Evolutionary conservation across 2,797 vertebrate genomes (phyloP).

Genomic region (Eutrigla gurnardus): DNA sequence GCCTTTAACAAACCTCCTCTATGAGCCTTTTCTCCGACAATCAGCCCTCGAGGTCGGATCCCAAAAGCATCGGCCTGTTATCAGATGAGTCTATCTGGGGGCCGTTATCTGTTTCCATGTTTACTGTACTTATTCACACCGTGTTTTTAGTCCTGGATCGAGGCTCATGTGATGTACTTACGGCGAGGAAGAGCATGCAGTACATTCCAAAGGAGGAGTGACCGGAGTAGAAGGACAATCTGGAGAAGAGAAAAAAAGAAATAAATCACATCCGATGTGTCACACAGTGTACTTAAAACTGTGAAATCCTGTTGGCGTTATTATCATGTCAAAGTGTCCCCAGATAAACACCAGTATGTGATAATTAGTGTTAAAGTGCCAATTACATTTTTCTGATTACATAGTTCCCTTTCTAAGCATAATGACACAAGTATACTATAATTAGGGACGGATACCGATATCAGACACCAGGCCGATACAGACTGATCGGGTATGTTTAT

Average conservation of each 20-base stretch:
- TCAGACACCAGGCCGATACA: not conserved
- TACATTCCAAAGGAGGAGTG: constrained; percentile 99
- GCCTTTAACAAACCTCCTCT: constrained; percentile 45
- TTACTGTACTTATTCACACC: constrained; percentile 6
- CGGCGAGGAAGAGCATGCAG: constrained; percentile 97
- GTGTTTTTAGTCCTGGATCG: not conserved
- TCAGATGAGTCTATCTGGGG: constrained; percentile 32
- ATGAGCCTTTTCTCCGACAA: constrained; percentile 38
- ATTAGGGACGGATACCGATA: not conserved
- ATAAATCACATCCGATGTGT: not conserved
- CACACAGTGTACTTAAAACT: not conserved
- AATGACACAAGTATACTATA: not conserved
- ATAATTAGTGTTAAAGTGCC: not conserved
- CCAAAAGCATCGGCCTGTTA: constrained; percentile 13
- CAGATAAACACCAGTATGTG: not conserved
- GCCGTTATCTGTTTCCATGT: constrained; percentile 23
- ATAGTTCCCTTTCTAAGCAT: not conserved
- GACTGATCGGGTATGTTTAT: not conserved
- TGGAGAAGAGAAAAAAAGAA: constrained; percentile 62
- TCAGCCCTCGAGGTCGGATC: constrained; percentile 19
- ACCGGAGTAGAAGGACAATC: constrained; percentile 97
- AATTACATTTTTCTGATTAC: not conserved
- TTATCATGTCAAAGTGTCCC: not conserved
- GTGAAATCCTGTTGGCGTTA: not conserved
- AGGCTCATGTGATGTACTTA: constrained; percentile 83